Conservation (phyloP, 2,113 vertebrate species). For the Oncorhynchus masou region DNA sequence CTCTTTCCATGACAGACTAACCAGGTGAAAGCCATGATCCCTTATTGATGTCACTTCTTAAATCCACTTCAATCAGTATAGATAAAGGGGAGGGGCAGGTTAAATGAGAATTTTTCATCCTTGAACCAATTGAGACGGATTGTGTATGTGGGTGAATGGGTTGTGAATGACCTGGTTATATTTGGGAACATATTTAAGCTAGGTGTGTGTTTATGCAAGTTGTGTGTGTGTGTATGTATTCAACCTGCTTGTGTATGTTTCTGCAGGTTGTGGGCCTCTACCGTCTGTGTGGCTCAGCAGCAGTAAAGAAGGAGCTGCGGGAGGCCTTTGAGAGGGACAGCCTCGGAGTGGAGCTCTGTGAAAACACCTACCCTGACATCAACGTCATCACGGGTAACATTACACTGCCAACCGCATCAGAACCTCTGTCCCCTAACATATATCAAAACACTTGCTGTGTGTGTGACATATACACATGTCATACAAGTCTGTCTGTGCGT, state of each 20-base stretch:
- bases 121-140: neutral
- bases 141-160: neutral
- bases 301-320: constrained; percentile 95
- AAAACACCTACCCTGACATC: constrained; percentile 91
- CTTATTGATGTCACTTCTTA: no score
- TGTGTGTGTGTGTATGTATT: constrained; percentile 47
- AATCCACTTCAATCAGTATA: no score
- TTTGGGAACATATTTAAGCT: constrained; percentile 1
- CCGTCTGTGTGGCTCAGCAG: constrained; percentile 92
- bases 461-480: no score
- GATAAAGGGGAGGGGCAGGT: no score
- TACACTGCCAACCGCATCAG: neutral
- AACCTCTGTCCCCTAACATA: no score
- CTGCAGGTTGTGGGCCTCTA: constrained; percentile 95
- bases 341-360: constrained; percentile 82
- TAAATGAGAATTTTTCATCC: no score
- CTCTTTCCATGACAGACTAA: no score
- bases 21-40: no score
- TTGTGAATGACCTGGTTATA: neutral
- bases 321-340: constrained; percentile 96
- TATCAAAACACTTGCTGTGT: neutral
- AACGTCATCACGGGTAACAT: constrained; percentile 96
- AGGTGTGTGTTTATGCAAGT: neutral
- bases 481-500: no score
- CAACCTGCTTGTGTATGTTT: constrained; percentile 43